These are phyloP conservation scores for Pecten maximus DNA, from an alignment of 2,888 invertebrate species.

Conservation along the genomic window DNA sequence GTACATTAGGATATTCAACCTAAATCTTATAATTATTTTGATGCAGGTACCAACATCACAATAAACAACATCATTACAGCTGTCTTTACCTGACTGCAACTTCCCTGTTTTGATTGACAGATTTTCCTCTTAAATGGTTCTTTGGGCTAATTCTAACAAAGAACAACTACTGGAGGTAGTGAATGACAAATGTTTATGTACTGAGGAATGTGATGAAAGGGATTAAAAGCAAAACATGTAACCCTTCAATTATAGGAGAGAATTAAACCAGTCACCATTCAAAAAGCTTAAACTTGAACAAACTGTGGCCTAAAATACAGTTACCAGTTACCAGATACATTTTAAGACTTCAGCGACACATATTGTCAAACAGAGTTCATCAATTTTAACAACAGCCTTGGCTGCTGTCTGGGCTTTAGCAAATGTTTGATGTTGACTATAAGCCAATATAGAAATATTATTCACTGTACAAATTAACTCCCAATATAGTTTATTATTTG, in stretches of 20 bases:
- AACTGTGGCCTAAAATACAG: background rate
- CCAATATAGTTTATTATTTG: background rate
- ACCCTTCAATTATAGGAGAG: background rate
- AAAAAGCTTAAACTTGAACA: background rate
- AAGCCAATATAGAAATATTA: background rate
- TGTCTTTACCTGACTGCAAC: background rate
- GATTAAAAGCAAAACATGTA: constrained; percentile 9
- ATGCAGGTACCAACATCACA: background rate
- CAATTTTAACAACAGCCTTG: background rate
- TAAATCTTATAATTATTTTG: too few species aligned
- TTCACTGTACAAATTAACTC: background rate
- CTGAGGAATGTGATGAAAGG: background rate
- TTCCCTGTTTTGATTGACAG: background rate
- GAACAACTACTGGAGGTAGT: background rate
- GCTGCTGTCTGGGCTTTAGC: background rate
- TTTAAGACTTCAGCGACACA: background rate
- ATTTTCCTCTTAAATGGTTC: background rate
- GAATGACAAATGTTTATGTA: background rate
- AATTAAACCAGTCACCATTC: background rate
- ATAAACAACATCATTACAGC: background rate
- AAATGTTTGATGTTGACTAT: background rate
- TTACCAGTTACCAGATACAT: background rate
- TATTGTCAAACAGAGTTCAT: constrained; percentile 8
- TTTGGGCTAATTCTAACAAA: background rate
- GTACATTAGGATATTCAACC: too few species aligned